Percentiles rank a stretch among this genome's conserved stretches.
These are phyloP conservation scores for Chelonia mydas DNA, from an alignment of 2,797 vertebrate species.

Conservation along the genomic window DNA sequence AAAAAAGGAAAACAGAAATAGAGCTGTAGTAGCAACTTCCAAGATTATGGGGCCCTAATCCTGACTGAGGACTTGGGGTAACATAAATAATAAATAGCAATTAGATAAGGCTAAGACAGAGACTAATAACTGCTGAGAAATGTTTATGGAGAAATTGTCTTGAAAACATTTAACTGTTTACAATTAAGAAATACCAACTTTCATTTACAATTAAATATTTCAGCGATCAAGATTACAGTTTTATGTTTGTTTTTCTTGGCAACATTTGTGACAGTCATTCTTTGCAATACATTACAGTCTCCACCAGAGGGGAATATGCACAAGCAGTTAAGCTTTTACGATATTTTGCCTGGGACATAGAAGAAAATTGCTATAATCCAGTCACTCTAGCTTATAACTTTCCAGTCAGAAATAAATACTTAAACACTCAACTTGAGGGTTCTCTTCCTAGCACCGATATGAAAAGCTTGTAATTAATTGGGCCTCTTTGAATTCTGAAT, in stretches of 20 bases:
- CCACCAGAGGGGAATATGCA: conserved; percentile 75
- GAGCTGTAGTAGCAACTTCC: neutral
- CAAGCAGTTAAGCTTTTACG: conserved; percentile 35
- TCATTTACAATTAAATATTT: neutral
- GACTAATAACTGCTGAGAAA: neutral
- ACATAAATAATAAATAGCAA: neutral
- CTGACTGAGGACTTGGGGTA: neutral
- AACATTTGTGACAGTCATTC: neutral
- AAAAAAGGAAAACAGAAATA: neutral
- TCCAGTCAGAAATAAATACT: neutral
- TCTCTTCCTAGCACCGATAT: neutral
- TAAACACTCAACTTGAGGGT: neutral
- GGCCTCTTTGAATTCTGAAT: neutral
- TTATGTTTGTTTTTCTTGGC: neutral
- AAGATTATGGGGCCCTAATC: neutral
- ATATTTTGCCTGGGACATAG: rapidly evolving
- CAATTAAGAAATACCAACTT: neutral
- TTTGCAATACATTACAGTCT: neutral
- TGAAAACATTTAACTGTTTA: neutral
- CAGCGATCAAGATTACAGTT: neutral
- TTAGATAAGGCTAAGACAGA: neutral
- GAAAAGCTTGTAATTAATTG: neutral
- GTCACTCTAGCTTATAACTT: neutral
- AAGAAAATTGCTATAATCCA: neutral
- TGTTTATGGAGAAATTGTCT: neutral